Evolutionary conservation across 2,113 vertebrate genomes (phyloP), one percentile per base, ranked within the genome.

Genomic region (Scalopus aquaticus): DNA sequence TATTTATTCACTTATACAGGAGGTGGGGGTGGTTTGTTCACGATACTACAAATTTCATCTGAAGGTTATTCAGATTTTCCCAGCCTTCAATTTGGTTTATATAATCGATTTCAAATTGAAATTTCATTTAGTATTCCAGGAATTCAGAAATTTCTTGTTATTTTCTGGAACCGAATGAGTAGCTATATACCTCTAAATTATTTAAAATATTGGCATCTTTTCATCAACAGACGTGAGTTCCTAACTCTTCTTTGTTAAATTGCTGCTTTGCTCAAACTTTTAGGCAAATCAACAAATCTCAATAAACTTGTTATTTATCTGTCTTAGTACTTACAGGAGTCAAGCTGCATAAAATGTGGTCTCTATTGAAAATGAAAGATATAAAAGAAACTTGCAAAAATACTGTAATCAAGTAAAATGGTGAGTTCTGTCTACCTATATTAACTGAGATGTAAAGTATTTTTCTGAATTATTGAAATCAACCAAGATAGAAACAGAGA

Each of bases 31-130:
- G 69, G 30, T 93, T 62, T 87, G 77, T 15, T 54, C 58, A 95
- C 35, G 81, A 30, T 0, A 5, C 42, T 83, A 32, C 1, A 69
- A 6, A 84, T 77, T 73, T 51, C 56, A 62, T 44, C 6, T 51
- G 24, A 73, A 67, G 12, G 1, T 32, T 62, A 90, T 46, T 94
- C 32, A 84, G 7, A 56, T 81, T 88, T 90, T 80, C 56, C 9
- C 39, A 44, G 22, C 22, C n/a, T 51, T 81, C 17, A 78, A 0
- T 35, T 78, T 10, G n/a, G 2, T 64, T 90, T 86, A 69, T 19
- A 46, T 12, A 62, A 92, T 82, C 79, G 30, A 81, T 90, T 88
- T 90, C 86, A 91, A 88, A 72, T 49, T 49, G 13, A 67, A 91
- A 79, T 65, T 46, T 69, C 8, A 78, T 5, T 51, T 80, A 22